Base-by-base conservation (phyloP, 1,140 invertebrate genomes). In the Halictus rubicundus region DNA sequence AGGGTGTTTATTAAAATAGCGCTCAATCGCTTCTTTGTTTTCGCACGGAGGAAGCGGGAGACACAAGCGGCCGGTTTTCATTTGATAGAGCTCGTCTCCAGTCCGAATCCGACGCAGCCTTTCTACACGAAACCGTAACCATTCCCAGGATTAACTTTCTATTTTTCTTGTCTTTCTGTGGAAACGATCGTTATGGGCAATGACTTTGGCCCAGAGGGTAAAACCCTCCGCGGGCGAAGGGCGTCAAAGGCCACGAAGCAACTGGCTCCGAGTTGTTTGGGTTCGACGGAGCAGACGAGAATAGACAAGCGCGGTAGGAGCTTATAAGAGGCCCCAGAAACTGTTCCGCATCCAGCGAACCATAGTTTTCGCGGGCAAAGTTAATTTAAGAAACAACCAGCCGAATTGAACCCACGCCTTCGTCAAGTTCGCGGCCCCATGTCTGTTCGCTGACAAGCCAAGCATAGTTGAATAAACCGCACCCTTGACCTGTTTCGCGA, bases 221-320 rank as follows among this genome's bases (percentile, higher is more conserved):
- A 1, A 49, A 49, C 42, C 4, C 42, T 42, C 0, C 7, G 42
- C 8, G 69, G 23, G 39, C 57, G 9, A 14, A 2, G 8, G 0
- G 76, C 21, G 21, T 59, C 59, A 59, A 66, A 37, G 61, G 27
- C 37, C 37, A 39, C 16, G 52, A 42, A 61, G 46, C 42, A 52
- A 63, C 27, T 27, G 8, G 16, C n/a, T 46, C 23, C 21, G 7
- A 14, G 21, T 37, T 9, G n/a, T 63, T 63, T 32, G n/a, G 2
- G 8, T 68, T 46, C 10, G 23, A 1, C 19, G 46, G 14, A 49
- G 12, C 5, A 71, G 25, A 27, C 21, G 70, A 32, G 27, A 66
- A 73, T 73, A 66, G 76, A 69, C 72, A 80, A 54, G 57, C 52
- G 37, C 19, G n/a, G 78, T 25, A 57, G 63, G 76, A 80, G 66